Evolutionary conservation across 2,113 vertebrate genomes (phyloP).

Genomic region (Syngnathus scovelli): DNA sequence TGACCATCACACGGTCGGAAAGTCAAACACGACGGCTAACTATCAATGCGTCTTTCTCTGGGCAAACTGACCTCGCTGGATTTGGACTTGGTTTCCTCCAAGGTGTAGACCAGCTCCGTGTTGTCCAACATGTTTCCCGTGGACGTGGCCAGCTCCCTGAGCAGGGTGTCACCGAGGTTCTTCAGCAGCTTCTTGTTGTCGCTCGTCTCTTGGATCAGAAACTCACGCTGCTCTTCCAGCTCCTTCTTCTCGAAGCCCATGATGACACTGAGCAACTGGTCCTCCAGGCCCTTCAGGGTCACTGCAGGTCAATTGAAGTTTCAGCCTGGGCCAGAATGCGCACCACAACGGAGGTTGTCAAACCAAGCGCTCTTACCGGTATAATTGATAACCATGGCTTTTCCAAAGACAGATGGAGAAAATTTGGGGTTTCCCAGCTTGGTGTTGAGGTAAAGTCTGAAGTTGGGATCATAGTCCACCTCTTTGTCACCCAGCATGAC

Average conservation of each 20-base stretch:
- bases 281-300: conserved; percentile 89
- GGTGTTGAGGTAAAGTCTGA: conserved; percentile 90
- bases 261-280: conserved; percentile 92
- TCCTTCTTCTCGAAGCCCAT: conserved; percentile 84
- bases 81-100: conserved; percentile 91
- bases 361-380: conserved; percentile 74
- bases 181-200: conserved; percentile 90
- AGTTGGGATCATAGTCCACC: conserved; percentile 88
- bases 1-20: conserved; percentile 45
- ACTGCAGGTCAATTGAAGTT: conserved; percentile 64
- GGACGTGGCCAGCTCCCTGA: conserved; percentile 85
- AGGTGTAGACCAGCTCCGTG: conserved; percentile 81
- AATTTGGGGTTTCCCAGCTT: conserved; percentile 89
- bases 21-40: not conserved
- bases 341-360: not conserved
- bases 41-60: not conserved
- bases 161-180: conserved; percentile 85
- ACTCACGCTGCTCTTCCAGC: conserved; percentile 84
- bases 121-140: conserved; percentile 97
- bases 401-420: conserved; percentile 89
- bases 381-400: conserved; percentile 96
- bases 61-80: conserved; percentile 78
- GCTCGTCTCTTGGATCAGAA: conserved; percentile 89
- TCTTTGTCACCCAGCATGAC: conserved; percentile 89
- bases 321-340: not conserved